phyloP scores from a whole-genome alignment of 2,888 invertebrate genomes.

The Poecilobothrus nobilitatus region DNA sequence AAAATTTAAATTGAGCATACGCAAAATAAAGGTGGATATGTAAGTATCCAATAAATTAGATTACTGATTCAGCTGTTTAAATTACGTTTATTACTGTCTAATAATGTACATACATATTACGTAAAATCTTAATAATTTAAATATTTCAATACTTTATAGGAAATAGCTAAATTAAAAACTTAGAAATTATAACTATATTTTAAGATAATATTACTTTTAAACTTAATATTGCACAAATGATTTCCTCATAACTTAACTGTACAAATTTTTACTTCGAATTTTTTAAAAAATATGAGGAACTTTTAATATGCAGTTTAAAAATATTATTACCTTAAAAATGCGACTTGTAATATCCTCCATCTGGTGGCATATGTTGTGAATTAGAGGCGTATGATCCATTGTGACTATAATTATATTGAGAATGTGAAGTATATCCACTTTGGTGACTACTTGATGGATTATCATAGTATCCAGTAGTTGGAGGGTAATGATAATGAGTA shows the following conservation, averaged over 20 bases:
- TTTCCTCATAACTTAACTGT: not conserved
- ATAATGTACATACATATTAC: not conserved
- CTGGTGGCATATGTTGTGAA: not conserved
- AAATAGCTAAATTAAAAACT: not conserved
- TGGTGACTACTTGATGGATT: not conserved
- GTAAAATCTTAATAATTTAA: not conserved
- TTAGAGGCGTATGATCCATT: not conserved
- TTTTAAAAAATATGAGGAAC: not conserved
- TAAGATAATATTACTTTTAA: not conserved
- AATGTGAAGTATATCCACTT: not conserved
- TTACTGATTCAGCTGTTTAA: not conserved
- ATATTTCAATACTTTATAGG: conserved; percentile 3
- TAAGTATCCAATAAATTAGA: not conserved
- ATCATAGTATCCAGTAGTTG: not conserved
- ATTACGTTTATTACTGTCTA: not conserved
- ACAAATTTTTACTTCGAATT: not conserved
- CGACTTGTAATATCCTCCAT: not conserved
- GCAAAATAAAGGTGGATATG: not conserved
- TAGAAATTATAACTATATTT: not conserved
- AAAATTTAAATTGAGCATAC: too few species aligned
- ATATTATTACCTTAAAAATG: not conserved
- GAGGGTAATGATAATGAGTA: not conserved
- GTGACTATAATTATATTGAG: not conserved
- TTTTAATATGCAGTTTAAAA: not conserved
- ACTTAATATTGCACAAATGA: not conserved